Evolutionary conservation across 2,113 vertebrate genomes (phyloP), one percentile per base, ranked within the genome.

Genomic region (Misgurnus mizolepis): DNA sequence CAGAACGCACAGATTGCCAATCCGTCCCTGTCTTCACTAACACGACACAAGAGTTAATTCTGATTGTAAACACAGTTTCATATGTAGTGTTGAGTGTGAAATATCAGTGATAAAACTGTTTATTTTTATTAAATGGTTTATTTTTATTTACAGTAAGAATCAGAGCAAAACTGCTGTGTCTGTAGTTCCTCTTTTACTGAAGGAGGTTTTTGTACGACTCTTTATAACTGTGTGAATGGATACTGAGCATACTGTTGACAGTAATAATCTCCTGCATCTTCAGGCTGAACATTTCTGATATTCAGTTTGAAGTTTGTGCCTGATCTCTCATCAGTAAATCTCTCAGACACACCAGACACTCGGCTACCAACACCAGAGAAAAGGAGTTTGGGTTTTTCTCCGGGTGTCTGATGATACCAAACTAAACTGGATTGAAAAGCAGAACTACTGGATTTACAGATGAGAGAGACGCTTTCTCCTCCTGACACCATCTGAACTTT

Each of bases 161-260:
- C 27, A 27, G 27, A 27, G 27, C 27, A 27, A 27, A 27, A 27
- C 27, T 67, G 40, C 1, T 66, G 39, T 68, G 43, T 68, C 43
- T 68, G 67, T 12, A 68, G 67, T 47, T 68, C 67, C 67, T 68
- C 67, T 49, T 68, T 68, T 7, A 47, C n/a, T 68, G 18, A 47
- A 47, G 43, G 18, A 8, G 43, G 18, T 68, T 68, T 68, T 27
- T 27, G 27, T 27, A 27, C 27, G 27, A 27, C 27, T 27, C 27
- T 27, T 27, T 27, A 27, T 27, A 27, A 22, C 41, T 68, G 49
- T 11, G 6, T n/a, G 17, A 47, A 0, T 68, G 67, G 66, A 0
- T 0, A 0, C 0, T 14, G 1, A 67, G 0, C 0, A 47, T 14
- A 0, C n/a, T 68, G 67, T 7, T 68, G 43, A 68, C 67, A 68